Evolutionary conservation across 2,888 invertebrate genomes (phyloP), one percentile per base, ranked within the genome.

Genomic region (Oscheius onirici): DNA sequence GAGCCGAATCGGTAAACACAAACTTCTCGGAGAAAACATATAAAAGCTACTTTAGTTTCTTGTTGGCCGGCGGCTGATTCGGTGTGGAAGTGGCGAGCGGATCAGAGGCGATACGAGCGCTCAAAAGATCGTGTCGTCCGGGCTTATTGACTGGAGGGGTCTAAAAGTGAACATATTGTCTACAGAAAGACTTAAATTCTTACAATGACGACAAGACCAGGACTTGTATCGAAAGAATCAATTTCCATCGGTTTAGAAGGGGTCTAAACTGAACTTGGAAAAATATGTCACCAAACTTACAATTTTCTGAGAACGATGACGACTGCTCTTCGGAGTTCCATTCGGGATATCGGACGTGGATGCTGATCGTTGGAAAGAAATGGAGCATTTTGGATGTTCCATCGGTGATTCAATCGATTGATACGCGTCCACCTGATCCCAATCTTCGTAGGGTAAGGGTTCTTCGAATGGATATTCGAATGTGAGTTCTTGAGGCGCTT

Each of bases 21-120:
- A 24, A 54, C 10, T 20, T 28, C 17, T 8, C 8, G 24, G 55
- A 20, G 20, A 40, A 17, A 44, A 6, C 17, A 11, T 13, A 28
- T 13, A 17, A 34, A 3, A 15, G n/a, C 15, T 20, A 67, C 67
- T 40, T 67, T 17, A 67, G 28, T 17, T 55, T 52, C 44, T 67
- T 67, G 20, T 54, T 67, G 13, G 17, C 63, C 49, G 67, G 34
- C 34, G 34, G 67, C n/a, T 67, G 67, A 28, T 34, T 34, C 28
- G 67, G 67, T 13, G 67, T 67, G 10, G 67, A 67, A 8, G 22
- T 22, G 20, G 67, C 67, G 8, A 67, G 41, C 17, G 67, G 67
- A 13, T 8, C 10, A 46, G 63, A 34, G 8, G 8, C 8, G 34
- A 34, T 34, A 8, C 34, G 34, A 34, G 40, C 3, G 6, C 20